Percentiles rank a stretch among this genome's conserved stretches.
Evolutionary conservation across 2,888 invertebrate species (phyloP).

Genomic region (Acanthoscelides obtectus): DNA sequence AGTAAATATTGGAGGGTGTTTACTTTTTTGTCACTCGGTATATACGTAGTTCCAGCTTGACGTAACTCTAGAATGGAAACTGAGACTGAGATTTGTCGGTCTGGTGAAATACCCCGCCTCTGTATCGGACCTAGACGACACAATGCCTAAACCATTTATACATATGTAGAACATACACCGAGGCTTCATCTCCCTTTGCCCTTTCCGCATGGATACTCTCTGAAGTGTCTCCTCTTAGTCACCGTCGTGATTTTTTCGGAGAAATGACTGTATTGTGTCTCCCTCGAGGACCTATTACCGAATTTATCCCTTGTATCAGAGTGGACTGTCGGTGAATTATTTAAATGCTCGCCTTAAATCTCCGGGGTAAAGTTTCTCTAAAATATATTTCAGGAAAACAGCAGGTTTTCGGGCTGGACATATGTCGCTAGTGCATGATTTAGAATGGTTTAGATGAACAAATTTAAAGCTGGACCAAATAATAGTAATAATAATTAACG

Average conservation of each 20-base stretch:
- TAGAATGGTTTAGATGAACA: no score
- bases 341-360: neutral
- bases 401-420: neutral
- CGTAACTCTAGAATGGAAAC: no score
- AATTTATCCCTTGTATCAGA: neutral
- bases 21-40: no score
- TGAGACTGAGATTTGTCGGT: no score
- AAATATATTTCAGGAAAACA: neutral
- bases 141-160: slow-evolving; percentile 9
- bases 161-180: slow-evolving; percentile 19
- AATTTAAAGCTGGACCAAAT: neutral
- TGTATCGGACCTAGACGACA: neutral
- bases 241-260: slow-evolving; percentile 14
- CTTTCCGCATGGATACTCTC: slow-evolving; percentile 18
- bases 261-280: neutral
- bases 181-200: slow-evolving; percentile 5
- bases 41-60: no score
- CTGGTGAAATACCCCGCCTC: no score
- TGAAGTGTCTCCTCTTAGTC: slow-evolving; percentile 19
- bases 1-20: no score
- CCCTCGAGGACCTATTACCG: neutral
- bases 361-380: neutral
- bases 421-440: neutral
- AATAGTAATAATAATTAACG: no score
- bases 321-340: neutral